Base-by-base conservation (phyloP, 2,797 vertebrate species). In the Anguilla obscura region DNA sequence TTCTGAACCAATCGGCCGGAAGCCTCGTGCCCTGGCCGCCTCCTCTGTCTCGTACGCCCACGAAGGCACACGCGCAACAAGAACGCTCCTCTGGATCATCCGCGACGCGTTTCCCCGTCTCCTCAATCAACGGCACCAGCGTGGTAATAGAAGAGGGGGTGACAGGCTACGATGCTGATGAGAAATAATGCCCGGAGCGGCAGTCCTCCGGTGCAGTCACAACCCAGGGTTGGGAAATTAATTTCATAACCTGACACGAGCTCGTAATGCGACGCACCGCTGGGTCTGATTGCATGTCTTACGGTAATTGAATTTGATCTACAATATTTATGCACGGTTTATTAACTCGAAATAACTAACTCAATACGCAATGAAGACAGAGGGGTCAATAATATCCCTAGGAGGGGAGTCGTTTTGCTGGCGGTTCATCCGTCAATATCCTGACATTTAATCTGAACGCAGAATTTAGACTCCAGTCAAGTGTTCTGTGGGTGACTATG, bases 171-270 rank as follows among this genome's bases (percentile, higher is more conserved):
- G n/a, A 50, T 18, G 18, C 21, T 48, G 79, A 82, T 82, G 79
- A 82, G 50, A 48, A 50, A 48, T 82, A 50, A 48, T 50, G 40
- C 79, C 45, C 21, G 56, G 33, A 21, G 79, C 45, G 18, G 33
- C 89, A 86, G 90, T 90, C 89, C 40, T 58, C 88, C 88, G 85
- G 30, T n/a, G 71, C 85, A 12, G n/a, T 66, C 79, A 12, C 45
- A 82, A 50, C 40, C 79, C 45, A 50, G 40, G 18, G 7, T 27
- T 82, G 6, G 10, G 30, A 66, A 58, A 66, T 86, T 58, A 10
- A 85, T 60, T 85, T 60, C 56, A 33, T 36, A 58, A 36, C 84
- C 45, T n/a, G 27, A 85, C 14, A 56, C 33, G 14, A 33, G 52
- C 7, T 30, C 27, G 9, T 16, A 52, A 33, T 9, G 84, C 33